Conservation (phyloP, 2,113 vertebrate genomes). For the Tupaia tana region DNA sequence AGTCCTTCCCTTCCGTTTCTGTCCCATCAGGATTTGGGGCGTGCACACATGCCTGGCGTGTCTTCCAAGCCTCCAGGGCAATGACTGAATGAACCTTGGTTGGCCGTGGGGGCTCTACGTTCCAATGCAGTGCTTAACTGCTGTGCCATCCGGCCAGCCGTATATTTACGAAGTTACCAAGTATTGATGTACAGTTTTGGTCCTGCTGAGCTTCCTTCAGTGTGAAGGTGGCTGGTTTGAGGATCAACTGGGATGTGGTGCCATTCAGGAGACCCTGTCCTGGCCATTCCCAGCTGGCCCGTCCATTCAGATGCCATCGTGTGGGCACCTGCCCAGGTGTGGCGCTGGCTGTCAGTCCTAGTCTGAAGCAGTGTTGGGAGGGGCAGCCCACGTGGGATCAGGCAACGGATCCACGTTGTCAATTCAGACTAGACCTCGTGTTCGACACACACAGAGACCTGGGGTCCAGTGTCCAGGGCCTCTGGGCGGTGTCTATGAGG, state of each 20-base stretch:
- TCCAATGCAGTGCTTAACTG: too few species aligned
- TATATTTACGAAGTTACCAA: neutral
- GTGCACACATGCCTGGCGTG: too few species aligned
- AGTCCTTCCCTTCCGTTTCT: too few species aligned
- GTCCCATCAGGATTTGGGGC: too few species aligned
- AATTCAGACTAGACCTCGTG: neutral
- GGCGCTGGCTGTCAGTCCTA: neutral
- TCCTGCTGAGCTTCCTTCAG: neutral
- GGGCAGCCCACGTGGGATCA: neutral
- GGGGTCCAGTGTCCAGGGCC: neutral
- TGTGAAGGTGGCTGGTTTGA: neutral
- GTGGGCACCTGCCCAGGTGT: too few species aligned
- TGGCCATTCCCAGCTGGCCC: neutral
- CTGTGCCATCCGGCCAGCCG: too few species aligned
- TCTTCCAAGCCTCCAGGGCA: too few species aligned
- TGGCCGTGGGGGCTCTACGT: too few species aligned
- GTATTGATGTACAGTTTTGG: neutral
- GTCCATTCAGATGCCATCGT: neutral
- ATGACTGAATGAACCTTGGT: too few species aligned
- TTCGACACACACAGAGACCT: neutral
- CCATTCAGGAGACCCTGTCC: accelerated
- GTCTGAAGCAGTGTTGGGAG: accelerated
- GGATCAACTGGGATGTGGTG: neutral
- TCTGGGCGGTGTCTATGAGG: neutral
- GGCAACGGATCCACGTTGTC: neutral